Evolutionary conservation across 2,113 vertebrate species (phyloP).

Genomic region (Pelusios castaneus): DNA sequence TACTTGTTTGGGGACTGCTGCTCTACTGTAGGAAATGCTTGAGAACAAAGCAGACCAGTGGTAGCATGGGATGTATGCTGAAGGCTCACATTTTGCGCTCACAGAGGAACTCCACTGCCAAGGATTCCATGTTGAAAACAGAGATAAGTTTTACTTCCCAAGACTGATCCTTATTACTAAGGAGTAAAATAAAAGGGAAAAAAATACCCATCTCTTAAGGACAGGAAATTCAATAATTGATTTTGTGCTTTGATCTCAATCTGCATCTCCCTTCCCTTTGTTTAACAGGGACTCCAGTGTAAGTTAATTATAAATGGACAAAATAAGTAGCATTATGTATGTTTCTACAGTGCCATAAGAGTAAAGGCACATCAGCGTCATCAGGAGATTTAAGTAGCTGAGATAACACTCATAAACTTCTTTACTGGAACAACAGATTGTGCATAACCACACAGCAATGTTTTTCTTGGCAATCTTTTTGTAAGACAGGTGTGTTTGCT

Average conservation of each 20-base stretch:
- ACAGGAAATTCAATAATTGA: background rate
- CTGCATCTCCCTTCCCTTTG: background rate
- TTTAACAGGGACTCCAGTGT: background rate
- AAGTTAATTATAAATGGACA: background rate
- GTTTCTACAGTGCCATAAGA: background rate
- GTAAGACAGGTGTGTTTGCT: background rate
- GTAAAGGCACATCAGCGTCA: background rate
- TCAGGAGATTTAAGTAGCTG: background rate
- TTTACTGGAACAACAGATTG: background rate
- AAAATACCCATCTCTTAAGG: constrained; percentile 26
- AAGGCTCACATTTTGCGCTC: constrained; percentile 25
- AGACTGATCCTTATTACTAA: constrained; percentile 29
- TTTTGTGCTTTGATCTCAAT: background rate
- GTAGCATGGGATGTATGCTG: constrained; percentile 43
- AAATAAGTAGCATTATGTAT: background rate
- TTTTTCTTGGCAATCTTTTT: background rate
- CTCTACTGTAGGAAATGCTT: constrained; percentile 49
- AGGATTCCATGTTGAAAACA: constrained; percentile 30
- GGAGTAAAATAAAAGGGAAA: background rate
- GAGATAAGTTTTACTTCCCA: constrained; percentile 63
- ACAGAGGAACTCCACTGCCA: background rate
- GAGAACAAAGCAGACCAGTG: constrained; percentile 48
- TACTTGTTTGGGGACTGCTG: background rate
- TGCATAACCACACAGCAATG: background rate
- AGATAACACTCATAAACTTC: background rate